Conservation (phyloP, 2,888 invertebrate genomes). For the Aquatica leii region DNA sequence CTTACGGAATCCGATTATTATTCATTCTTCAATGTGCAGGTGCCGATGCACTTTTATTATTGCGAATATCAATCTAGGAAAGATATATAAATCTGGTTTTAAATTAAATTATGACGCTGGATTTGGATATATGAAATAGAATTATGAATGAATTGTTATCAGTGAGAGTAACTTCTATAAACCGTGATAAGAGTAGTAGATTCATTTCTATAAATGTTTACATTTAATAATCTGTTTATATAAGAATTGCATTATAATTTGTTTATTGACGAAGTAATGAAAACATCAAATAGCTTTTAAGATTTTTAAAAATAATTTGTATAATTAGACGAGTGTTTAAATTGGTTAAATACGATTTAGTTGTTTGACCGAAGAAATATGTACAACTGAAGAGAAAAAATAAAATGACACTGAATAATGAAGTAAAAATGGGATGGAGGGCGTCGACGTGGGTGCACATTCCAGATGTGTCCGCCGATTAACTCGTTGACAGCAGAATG, state of each 20-base stretch:
- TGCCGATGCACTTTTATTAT: constrained; percentile 10
- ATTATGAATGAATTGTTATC: constrained; percentile 22
- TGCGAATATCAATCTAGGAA: neutral
- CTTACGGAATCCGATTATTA: constrained; percentile 40
- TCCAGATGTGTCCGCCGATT: constrained; percentile 56
- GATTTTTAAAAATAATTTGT: too few relatives aligned
- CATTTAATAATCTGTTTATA: too few relatives aligned
- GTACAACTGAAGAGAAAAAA: constrained; percentile 41
- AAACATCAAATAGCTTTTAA: too few relatives aligned
- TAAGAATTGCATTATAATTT: too few relatives aligned
- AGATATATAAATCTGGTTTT: too few relatives aligned
- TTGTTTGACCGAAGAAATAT: too few relatives aligned
- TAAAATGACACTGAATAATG: constrained; percentile 52
- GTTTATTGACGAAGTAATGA: too few relatives aligned
- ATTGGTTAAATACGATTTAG: too few relatives aligned
- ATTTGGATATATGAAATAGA: neutral
- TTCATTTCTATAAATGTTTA: too few relatives aligned
- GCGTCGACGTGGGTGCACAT: constrained; percentile 55
- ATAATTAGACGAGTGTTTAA: too few relatives aligned
- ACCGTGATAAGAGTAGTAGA: too few relatives aligned
- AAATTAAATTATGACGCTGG: too few relatives aligned
- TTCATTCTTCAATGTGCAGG: constrained; percentile 19
- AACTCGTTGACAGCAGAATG: constrained; percentile 50
- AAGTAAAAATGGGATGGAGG: constrained; percentile 51
- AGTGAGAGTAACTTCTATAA: constrained; percentile 16